Conservation (phyloP, 2,888 invertebrate genomes). For the Drosophila paranaensis region DNA sequence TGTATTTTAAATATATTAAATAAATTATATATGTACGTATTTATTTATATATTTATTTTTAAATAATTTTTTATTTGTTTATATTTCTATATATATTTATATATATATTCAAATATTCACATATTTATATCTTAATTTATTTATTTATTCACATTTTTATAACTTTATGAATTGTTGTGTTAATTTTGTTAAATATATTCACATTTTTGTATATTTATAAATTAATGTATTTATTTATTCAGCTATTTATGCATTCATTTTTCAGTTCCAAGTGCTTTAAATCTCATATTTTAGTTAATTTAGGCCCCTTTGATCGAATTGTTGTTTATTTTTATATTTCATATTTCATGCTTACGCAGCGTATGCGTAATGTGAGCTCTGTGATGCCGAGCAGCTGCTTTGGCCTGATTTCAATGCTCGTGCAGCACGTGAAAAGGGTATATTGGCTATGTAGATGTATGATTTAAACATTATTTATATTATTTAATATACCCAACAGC, state of each 20-base stretch:
- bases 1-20: no score
- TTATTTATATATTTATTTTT: not conserved
- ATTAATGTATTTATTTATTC: not conserved
- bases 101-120: not conserved
- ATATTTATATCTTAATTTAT: not conserved
- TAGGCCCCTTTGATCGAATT: not conserved
- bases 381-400: slow-evolving; percentile 19
- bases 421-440: not conserved
- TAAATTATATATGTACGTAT: no score
- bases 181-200: no score
- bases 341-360: slow-evolving; percentile 35
- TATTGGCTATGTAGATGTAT: not conserved
- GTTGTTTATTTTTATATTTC: not conserved
- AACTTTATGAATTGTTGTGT: no score
- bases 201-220: not conserved
- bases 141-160: not conserved
- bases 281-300: not conserved
- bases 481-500: no score
- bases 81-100: not conserved
- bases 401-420: not conserved
- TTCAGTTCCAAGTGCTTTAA: not conserved
- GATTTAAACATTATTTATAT: no score
- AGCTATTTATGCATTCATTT: not conserved
- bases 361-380: slow-evolving; percentile 47
- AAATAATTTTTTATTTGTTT: not conserved